Base-by-base conservation (phyloP, 2,888 invertebrate species). In the Drosophila setosimentum region DNA sequence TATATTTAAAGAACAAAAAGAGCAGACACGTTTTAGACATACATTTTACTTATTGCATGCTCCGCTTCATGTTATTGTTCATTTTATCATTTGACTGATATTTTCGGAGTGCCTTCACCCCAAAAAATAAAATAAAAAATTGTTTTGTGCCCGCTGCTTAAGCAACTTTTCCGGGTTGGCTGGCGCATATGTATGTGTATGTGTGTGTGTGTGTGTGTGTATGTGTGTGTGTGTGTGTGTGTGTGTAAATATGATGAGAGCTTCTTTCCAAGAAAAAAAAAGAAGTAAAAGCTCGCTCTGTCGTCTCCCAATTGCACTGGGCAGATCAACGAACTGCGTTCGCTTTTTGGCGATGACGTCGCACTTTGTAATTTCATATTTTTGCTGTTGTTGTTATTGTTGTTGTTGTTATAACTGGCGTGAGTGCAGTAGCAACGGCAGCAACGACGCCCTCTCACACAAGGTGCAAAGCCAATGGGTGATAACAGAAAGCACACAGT, bases 81-180 rank as follows among this genome's bases (percentile, higher is more conserved):
- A 75, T 78, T 84, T 84, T 80, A 86, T 86, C 83, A 86, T 85
- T 85, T 86, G 84, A 86, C 88, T 84, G 84, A 88, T 83, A 87
- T 85, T 88, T 83, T 86, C 77, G 77, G 73, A 84, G 84, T 85
- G 80, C 84, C 86, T 85, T 85, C 88, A 85, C 88, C 84, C 86
- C 88, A 60, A 65, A 55, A 74, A 68, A 18, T 40, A 68, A 45
- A 24, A 21, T 8, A 24, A 61, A 40, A 21, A 30, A 24, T 21
- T 13, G 42, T 50, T 70, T 32, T 64, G 60, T 74, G 58, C 35
- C 76, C 71, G 76, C 71, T 71, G 69, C 42, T 78, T 78, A 61
- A 74, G 79, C 79, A 78, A 78, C 79, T 75, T 78, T 78, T 79
- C 79, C 79, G 79, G 78, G 79, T 78, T 71, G 70, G 63, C 70